phyloP scores from a whole-genome alignment of 2,888 invertebrate species.

The Dysmachus trigonus region DNA sequence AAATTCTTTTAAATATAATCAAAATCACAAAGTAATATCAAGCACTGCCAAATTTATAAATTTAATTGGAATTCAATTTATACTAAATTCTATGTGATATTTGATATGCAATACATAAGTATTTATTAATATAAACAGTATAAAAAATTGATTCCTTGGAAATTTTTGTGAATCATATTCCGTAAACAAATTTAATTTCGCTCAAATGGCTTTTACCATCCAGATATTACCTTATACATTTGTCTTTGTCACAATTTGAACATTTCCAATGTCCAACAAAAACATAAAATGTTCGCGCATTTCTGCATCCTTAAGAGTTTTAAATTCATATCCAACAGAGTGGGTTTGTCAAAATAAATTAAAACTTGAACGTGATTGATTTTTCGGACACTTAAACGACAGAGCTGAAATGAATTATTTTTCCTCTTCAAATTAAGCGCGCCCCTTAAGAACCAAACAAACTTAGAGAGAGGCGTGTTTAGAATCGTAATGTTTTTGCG shows the following conservation, averaged over 20 bases:
- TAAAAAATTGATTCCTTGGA: neutral
- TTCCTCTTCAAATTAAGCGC: slow-evolving; percentile 16
- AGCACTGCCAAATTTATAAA: no score
- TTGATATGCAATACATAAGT: neutral
- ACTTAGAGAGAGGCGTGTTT: neutral
- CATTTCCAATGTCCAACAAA: slow-evolving; percentile 4
- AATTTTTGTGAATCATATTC: neutral
- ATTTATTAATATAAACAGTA: neutral
- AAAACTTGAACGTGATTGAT: neutral
- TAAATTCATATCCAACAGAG: neutral
- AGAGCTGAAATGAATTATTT: neutral
- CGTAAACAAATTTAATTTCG: neutral
- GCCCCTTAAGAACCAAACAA: neutral
- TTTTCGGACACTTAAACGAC: neutral
- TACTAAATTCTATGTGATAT: neutral
- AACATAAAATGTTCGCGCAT: neutral
- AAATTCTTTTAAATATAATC: no score
- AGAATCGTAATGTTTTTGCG: neutral
- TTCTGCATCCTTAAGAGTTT: neutral
- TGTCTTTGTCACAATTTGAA: slow-evolving; percentile 15
- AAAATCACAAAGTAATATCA: neutral
- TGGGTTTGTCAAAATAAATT: neutral
- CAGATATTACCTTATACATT: neutral
- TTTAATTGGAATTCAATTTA: neutral
- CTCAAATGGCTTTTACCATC: neutral